phyloP scores from a whole-genome alignment of 2,888 invertebrate genomes.

The Drosophila formosana region DNA sequence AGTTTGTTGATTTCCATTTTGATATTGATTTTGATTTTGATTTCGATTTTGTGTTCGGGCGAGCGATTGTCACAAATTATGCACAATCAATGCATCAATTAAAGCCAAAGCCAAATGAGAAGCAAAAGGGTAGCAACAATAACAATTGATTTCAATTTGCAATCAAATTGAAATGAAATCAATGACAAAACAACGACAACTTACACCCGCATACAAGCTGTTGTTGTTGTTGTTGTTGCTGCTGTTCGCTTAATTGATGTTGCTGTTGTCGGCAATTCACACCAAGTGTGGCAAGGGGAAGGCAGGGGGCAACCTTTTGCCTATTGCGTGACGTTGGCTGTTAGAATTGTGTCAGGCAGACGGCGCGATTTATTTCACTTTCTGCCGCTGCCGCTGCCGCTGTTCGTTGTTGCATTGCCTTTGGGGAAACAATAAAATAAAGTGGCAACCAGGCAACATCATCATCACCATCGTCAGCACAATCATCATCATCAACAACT shows the following conservation, averaged over 20 bases:
- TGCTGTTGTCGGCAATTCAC: slow-evolving; percentile 45
- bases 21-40: slow-evolving; percentile 12
- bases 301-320: slow-evolving; percentile 40
- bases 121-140: slow-evolving; percentile 21
- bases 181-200: slow-evolving; percentile 76
- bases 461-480: slow-evolving; percentile 21
- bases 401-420: slow-evolving; percentile 61
- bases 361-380: slow-evolving; percentile 78
- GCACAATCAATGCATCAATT: slow-evolving; percentile 82
- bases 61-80: slow-evolving; percentile 81
- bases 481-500: not conserved
- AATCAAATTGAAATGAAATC: slow-evolving; percentile 80
- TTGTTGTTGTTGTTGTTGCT: slow-evolving; percentile 29
- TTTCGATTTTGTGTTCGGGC: slow-evolving; percentile 34
- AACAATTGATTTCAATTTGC: slow-evolving; percentile 80
- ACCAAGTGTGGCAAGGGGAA: not conserved
- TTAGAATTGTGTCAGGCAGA: slow-evolving; percentile 68
- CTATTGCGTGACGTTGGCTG: slow-evolving; percentile 64
- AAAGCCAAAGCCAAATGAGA: slow-evolving; percentile 41
- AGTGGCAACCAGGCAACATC: slow-evolving; percentile 75
- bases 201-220: slow-evolving; percentile 72
- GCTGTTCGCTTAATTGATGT: slow-evolving; percentile 68
- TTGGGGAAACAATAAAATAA: slow-evolving; percentile 81
- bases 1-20: slow-evolving; percentile 21
- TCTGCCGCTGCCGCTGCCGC: slow-evolving; percentile 34